Evolutionary conservation across 2,113 vertebrate genomes (phyloP), one percentile per base, ranked within the genome.

Genomic region (Cyanoderma ruficeps): DNA sequence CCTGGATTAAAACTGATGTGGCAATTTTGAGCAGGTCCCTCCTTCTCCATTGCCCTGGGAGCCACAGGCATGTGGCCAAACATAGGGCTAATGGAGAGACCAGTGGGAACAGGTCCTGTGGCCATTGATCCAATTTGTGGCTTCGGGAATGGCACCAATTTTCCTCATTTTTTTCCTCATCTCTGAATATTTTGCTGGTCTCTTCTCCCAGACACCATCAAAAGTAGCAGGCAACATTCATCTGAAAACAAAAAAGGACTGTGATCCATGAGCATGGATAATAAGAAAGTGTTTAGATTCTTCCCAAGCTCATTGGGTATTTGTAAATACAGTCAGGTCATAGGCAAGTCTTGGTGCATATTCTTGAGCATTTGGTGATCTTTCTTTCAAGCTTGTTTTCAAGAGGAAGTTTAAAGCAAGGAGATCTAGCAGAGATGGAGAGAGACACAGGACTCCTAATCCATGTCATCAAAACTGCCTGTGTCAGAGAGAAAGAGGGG

Each of bases 171-270:
- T 53, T 57, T 47, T 13, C 28, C 20, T 41, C 31, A 41, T 28
- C 13, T 33, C 52, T 28, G 31, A 37, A 6, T n/a, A 24, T 44
- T 74, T 53, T 52, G 6, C 50, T 60, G 16, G 23, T 47, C 15
- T 85, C 23, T 56, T 88, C 53, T 71, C 39, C 39, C 46, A 42
- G 35, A 35, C 4, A 57, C 12, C n/a, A 50, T 33, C 53, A 39
- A 56, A 91, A 39, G 5, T 53, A 47, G 30, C 0, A 0, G 59
- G 10, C 13, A 68, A 41, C 1, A 0, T 44, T 81, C 20, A 27
- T 49, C 44, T 25, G 65, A 47, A 74, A 53, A 41, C 64, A 71
- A 41, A 59, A 74, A 77, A 72, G 53, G 41, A 21, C 47, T 89
- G 53, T 57, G 49, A 78, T 64, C 81, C 31, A 5, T 7, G 13